phyloP scores from a whole-genome alignment of 1,140 invertebrate species.

The Tetragnatha versicolor region DNA sequence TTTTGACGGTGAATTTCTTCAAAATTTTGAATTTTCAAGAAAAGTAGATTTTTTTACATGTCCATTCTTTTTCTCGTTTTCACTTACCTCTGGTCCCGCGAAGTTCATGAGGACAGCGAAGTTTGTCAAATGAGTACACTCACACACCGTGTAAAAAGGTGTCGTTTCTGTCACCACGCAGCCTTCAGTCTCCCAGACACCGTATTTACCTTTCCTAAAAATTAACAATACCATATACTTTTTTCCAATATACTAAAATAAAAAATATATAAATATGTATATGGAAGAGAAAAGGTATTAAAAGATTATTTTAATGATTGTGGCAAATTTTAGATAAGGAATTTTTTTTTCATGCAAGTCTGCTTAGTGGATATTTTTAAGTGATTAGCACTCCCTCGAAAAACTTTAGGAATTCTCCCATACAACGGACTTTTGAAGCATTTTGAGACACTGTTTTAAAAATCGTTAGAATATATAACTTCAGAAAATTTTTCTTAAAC shows the following conservation, averaged over 20 bases:
- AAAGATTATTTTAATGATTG: neutral
- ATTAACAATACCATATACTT: neutral
- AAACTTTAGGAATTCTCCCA: too few species aligned
- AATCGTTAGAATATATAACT: too few species aligned
- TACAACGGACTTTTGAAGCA: too few species aligned
- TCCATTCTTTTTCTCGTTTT: neutral
- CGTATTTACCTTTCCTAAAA: neutral
- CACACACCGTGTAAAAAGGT: slow-evolving; percentile 85
- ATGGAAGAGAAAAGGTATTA: neutral
- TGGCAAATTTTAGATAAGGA: neutral
- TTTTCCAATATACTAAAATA: neutral
- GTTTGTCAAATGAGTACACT: slow-evolving; percentile 94
- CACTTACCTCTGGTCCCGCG: slow-evolving; percentile 58
- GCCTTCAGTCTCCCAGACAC: slow-evolving; percentile 65
- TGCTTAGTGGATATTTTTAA: too few species aligned
- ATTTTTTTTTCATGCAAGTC: too few species aligned
- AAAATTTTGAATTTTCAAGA: neutral
- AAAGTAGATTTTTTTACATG: neutral
- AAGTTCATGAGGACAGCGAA: slow-evolving; percentile 91
- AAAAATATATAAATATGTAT: neutral
- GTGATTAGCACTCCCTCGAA: too few species aligned
- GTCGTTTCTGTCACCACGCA: slow-evolving; percentile 83
- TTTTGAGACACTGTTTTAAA: too few species aligned
- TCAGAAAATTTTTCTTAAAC: too few species aligned
- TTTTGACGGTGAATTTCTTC: neutral